These are phyloP conservation scores for Notocelia uddmanniana DNA, from an alignment of 2,888 invertebrate genomes.

Conservation along the genomic window DNA sequence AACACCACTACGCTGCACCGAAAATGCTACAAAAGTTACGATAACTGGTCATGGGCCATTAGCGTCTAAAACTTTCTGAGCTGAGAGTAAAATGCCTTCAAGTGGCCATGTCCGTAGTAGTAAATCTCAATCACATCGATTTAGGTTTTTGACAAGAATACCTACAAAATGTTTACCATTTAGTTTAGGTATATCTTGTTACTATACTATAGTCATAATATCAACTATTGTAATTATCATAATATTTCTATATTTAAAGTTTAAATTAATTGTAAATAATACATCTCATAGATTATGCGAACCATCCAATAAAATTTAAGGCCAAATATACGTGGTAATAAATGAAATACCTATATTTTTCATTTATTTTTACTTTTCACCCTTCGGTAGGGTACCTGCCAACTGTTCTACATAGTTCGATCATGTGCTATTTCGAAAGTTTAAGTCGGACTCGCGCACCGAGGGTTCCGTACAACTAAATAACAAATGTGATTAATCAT, in stretches of 20 bases:
- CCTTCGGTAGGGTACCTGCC: too few species aligned
- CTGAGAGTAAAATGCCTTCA: too few species aligned
- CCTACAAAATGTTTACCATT: too few species aligned
- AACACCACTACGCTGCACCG: too few species aligned
- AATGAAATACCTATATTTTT: neutral
- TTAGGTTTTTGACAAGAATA: neutral
- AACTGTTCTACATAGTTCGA: neutral
- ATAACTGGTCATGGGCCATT: too few species aligned
- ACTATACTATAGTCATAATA: neutral
- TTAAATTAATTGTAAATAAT: neutral
- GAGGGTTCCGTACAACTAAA: too few species aligned
- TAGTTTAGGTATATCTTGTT: neutral
- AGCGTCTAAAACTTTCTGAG: too few species aligned
- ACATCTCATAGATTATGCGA: neutral
- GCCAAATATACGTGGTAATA: neutral
- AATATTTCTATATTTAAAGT: neutral
- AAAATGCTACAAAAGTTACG: too few species aligned
- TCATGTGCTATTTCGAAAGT: neutral
- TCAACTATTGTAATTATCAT: neutral
- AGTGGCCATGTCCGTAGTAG: too few species aligned
- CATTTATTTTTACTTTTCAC: neutral
- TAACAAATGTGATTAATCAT: too few species aligned
- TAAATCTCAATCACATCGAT: too few species aligned
- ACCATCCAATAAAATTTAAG: constrained; percentile 1
- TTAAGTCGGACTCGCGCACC: too few species aligned